A percentile compares a stretch with the other conserved stretches of the same genome.
These are phyloP conservation scores for Apamea anceps DNA, from an alignment of 2,888 invertebrate species.

Conservation along the genomic window DNA sequence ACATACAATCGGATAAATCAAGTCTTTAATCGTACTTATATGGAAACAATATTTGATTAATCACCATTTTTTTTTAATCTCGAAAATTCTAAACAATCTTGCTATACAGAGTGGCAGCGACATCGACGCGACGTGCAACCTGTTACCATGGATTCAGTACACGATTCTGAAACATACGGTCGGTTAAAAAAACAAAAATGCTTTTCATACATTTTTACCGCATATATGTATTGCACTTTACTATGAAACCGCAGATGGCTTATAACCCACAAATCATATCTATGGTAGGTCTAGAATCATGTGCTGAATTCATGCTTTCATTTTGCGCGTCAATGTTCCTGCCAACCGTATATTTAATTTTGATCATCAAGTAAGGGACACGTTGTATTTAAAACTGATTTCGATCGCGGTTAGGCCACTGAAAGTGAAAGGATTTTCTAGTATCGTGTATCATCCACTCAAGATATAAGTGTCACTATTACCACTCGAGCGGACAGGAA, in stretches of 20 bases:
- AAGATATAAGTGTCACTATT: conserved; percentile 33
- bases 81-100: background rate
- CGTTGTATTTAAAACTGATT: conserved; percentile 8
- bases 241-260: background rate
- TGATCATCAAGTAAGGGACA: background rate
- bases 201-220: background rate
- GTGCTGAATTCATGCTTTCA: background rate
- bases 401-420: conserved; percentile 19
- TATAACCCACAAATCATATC: no score
- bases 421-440: conserved; percentile 61
- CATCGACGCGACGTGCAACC: background rate
- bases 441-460: conserved; percentile 40
- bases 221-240: background rate
- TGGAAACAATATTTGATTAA: conserved; percentile 13
- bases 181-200: background rate
- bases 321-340: background rate
- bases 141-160: background rate
- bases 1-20: conserved; percentile 33
- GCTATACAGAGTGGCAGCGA: background rate
- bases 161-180: background rate
- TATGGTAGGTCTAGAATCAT: background rate
- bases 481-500: conserved; percentile 51
- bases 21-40: conserved; percentile 13
- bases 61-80: background rate
- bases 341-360: background rate